Percentiles rank a stretch among this genome's conserved stretches.
Conservation (phyloP, 2,888 invertebrate genomes). For the Acanthosepion lycidas region DNA sequence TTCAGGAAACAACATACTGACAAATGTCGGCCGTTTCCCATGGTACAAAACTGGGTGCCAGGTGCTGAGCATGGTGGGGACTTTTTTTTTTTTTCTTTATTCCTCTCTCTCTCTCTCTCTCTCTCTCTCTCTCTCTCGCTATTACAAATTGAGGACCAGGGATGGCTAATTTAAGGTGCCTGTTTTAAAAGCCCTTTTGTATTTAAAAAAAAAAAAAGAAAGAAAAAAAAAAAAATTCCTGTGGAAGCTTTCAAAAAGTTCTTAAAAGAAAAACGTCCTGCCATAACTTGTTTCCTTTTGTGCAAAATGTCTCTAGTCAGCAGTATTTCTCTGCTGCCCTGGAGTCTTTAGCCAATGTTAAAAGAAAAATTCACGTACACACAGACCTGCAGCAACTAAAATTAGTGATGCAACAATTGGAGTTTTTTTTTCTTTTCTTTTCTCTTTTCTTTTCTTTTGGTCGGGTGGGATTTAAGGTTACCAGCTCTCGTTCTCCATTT, state of each 20-base stretch:
- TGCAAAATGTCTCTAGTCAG: neutral
- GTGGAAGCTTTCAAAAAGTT: neutral
- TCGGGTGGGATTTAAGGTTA: neutral
- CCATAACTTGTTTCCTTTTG: neutral
- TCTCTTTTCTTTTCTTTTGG: no score
- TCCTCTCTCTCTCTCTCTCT: no score
- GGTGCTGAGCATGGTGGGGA: neutral
- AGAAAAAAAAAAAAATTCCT: neutral
- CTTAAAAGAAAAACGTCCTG: neutral
- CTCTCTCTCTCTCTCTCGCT: no score
- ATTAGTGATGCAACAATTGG: conserved; percentile 25
- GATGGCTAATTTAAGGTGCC: no score
- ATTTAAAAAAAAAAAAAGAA: no score
- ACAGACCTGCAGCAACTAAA: neutral
- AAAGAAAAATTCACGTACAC: neutral
- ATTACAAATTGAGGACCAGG: no score
- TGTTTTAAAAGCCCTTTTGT: no score
- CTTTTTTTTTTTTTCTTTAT: no score
- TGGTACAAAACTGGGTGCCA: neutral
- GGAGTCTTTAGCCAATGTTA: neutral
- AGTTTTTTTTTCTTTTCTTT: no score
- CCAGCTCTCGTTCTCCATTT: neutral
- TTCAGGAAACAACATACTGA: no score
- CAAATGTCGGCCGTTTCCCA: neutral
- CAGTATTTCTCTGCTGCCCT: neutral